A percentile compares a stretch with the other conserved stretches of the same genome.
Evolutionary conservation across 2,888 invertebrate genomes (phyloP).

Genomic region (Papilio demoleus): DNA sequence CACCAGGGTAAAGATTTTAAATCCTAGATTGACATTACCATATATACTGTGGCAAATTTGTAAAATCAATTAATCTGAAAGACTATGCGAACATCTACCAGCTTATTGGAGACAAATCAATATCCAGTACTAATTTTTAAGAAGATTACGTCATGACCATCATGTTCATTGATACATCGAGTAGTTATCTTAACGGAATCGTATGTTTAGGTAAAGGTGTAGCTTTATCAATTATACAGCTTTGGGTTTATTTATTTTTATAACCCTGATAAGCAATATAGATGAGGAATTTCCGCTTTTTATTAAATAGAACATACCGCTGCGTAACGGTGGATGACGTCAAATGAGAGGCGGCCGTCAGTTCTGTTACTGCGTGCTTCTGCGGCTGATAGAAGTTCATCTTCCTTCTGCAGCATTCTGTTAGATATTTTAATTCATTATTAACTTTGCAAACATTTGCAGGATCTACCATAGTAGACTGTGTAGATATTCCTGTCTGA

Average conservation of each 20-base stretch:
- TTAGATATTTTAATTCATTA: slow-evolving; percentile 29
- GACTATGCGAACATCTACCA: no score
- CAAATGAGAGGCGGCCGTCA: slow-evolving; percentile 53
- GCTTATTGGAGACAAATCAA: no score
- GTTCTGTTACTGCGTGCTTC: slow-evolving; percentile 52
- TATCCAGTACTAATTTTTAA: no score
- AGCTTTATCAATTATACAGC: no score
- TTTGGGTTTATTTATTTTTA: background rate
- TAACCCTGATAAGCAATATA: background rate
- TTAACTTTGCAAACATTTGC: background rate
- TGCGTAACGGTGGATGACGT: slow-evolving; percentile 59
- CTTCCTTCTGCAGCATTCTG: slow-evolving; percentile 62
- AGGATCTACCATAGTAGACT: background rate
- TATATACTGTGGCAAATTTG: no score
- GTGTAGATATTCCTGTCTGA: background rate
- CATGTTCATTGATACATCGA: no score
- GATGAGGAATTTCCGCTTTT: background rate
- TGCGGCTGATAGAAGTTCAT: slow-evolving; percentile 53
- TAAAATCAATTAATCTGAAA: no score
- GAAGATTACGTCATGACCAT: no score
- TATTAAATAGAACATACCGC: slow-evolving; percentile 50
- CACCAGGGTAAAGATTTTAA: no score
- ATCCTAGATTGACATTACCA: no score
- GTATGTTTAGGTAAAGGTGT: no score
- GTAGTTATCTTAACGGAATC: no score